These are phyloP conservation scores for Melolontha melolontha DNA, from an alignment of 2,888 invertebrate genomes.

Conservation along the genomic window DNA sequence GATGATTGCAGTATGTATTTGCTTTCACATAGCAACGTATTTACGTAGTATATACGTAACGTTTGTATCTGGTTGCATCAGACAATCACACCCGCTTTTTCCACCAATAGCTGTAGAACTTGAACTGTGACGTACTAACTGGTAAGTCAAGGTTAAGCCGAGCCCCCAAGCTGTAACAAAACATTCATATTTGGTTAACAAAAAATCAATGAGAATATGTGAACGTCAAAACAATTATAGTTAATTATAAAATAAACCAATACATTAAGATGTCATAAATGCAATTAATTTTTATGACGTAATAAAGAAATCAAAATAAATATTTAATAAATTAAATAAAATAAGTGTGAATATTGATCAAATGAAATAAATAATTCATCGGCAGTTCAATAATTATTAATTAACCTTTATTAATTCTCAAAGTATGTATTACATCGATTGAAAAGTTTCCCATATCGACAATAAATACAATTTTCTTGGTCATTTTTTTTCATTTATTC, in stretches of 20 bases:
- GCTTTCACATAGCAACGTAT: slow-evolving; percentile 28
- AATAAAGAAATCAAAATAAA: too few relatives aligned
- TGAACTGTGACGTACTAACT: slow-evolving; percentile 14
- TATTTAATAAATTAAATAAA: too few relatives aligned
- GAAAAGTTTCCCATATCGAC: too few relatives aligned
- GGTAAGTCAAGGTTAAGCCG: slow-evolving; percentile 35
- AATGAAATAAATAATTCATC: too few relatives aligned
- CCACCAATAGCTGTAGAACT: slow-evolving; percentile 23
- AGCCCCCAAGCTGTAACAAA: slow-evolving; percentile 24
- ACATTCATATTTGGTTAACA: slow-evolving; percentile 13
- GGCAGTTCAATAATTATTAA: too few relatives aligned
- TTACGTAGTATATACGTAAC: slow-evolving; percentile 17
- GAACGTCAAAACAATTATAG: neutral
- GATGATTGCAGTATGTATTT: slow-evolving; percentile 26
- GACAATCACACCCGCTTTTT: slow-evolving; percentile 36
- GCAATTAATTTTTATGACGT: too few relatives aligned
- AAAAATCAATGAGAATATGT: slow-evolving; percentile 7
- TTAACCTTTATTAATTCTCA: too few relatives aligned
- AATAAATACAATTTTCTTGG: too few relatives aligned
- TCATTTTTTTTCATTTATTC: too few relatives aligned
- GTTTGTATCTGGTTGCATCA: slow-evolving; percentile 26
- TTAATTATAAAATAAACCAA: slow-evolving; percentile 14
- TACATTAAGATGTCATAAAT: too few relatives aligned
- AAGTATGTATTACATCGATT: too few relatives aligned
- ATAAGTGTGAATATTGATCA: too few relatives aligned